These are phyloP conservation scores for Melanostigma gelatinosum DNA, from an alignment of 2,113 vertebrate species.

Conservation along the genomic window DNA sequence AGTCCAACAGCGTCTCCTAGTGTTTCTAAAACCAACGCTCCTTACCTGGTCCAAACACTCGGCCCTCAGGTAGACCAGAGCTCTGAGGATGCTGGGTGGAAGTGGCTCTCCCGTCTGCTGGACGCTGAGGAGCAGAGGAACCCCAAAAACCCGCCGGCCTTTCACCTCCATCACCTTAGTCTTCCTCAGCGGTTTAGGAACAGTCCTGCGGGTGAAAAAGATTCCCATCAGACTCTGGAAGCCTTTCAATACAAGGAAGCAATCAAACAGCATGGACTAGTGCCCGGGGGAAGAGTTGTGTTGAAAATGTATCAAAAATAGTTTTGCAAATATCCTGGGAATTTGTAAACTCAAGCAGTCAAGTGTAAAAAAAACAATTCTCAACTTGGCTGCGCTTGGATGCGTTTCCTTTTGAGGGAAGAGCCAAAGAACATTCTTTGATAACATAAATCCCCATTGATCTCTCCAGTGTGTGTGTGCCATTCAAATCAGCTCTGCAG, in stretches of 20 bases:
- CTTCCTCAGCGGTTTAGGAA: conserved; percentile 86
- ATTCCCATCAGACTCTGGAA: background rate
- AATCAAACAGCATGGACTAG: background rate
- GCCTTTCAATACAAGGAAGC: background rate
- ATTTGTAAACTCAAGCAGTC: conserved; percentile 19
- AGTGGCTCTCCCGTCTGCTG: conserved; percentile 85
- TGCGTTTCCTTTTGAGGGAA: conserved; percentile 50
- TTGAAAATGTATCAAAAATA: conserved; percentile 2
- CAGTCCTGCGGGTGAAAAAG: conserved; percentile 78
- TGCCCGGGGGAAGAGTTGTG: background rate
- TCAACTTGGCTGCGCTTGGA: conserved; percentile 22
- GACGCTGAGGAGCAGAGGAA: conserved; percentile 85
- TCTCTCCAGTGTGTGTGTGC: conserved; percentile 12
- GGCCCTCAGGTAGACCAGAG: conserved; percentile 86
- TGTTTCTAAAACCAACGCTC: background rate
- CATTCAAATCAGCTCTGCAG: conserved; percentile 30
- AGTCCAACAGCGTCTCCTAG: no score
- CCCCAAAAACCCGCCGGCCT: conserved; percentile 87
- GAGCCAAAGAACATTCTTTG: conserved; percentile 57
- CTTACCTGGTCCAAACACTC: conserved; percentile 87
- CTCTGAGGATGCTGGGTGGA: conserved; percentile 86
- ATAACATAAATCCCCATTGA: conserved; percentile 48
- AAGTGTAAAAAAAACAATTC: conserved; percentile 12
- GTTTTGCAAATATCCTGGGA: conserved; percentile 22
- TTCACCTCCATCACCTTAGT: conserved; percentile 82